Conservation (phyloP, 1,140 invertebrate species). For the Pissodes strobi region DNA sequence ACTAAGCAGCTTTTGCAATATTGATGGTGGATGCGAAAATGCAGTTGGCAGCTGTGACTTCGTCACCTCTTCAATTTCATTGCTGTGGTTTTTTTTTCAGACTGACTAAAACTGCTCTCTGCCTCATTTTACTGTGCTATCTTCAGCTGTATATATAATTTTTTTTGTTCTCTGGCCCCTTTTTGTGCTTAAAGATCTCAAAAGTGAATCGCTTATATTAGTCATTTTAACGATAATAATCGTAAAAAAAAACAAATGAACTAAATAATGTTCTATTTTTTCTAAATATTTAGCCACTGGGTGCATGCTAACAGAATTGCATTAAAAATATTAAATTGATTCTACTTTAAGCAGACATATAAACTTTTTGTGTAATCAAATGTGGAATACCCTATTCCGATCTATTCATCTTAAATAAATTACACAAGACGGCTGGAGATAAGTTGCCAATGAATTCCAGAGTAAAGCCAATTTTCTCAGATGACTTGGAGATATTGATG, state of each 20-base stretch:
- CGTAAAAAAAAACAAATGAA: slow-evolving; percentile 25
- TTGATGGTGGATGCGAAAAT: no score
- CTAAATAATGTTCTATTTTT: slow-evolving; percentile 36
- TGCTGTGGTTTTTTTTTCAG: not conserved
- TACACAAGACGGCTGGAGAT: slow-evolving; percentile 39
- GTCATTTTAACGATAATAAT: no score
- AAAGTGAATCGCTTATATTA: no score
- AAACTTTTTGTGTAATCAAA: slow-evolving; percentile 43
- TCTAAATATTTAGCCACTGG: slow-evolving; percentile 50
- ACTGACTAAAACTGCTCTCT: slow-evolving; percentile 22
- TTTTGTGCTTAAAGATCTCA: no score
- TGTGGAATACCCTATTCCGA: no score
- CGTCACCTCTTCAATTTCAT: no score
- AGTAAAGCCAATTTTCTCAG: slow-evolving; percentile 50
- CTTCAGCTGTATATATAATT: slow-evolving; percentile 34
- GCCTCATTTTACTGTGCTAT: slow-evolving; percentile 37
- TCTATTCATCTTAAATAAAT: slow-evolving; percentile 39
- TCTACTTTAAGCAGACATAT: no score
- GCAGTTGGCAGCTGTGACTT: not conserved
- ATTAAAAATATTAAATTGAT: slow-evolving; percentile 50
- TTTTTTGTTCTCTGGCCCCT: no score
- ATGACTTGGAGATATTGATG: slow-evolving; percentile 50
- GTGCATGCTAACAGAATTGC: slow-evolving; percentile 47
- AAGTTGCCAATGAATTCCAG: slow-evolving; percentile 45
- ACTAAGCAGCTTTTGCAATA: no score